Conservation (phyloP, 2,888 invertebrate genomes). For the Apodemia hepburni region DNA sequence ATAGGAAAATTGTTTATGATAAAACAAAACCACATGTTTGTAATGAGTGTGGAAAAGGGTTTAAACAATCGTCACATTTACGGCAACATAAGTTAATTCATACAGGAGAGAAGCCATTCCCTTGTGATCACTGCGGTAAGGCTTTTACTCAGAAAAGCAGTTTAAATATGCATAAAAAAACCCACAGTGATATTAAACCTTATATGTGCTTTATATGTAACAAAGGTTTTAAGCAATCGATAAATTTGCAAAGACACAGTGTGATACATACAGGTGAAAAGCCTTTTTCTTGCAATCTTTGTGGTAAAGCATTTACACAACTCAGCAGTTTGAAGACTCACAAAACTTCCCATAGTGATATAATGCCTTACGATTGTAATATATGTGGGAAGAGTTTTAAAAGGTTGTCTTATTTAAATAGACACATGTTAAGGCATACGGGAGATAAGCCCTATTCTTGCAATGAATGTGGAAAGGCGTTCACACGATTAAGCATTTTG, state of each 20-base stretch:
- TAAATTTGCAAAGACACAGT: constrained; percentile 14
- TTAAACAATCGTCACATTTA: constrained; percentile 18
- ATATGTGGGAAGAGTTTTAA: constrained; percentile 11
- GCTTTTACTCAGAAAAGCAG: constrained; percentile 15
- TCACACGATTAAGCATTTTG: constrained; percentile 15
- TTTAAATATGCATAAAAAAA: constrained; percentile 13
- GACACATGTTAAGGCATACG: constrained; percentile 6
- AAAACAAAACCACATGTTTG: constrained; percentile 10
- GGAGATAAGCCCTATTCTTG: constrained; percentile 5
- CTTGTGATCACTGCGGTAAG: constrained; percentile 12
- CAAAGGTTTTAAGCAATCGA: background rate
- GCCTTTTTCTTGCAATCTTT: constrained; percentile 1
- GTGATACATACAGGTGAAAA: constrained; percentile 11
- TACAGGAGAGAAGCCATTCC: constrained; percentile 18
- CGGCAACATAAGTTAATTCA: constrained; percentile 16
- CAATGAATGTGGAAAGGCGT: constrained; percentile 10
- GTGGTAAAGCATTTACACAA: constrained; percentile 14
- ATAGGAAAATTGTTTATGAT: background rate
- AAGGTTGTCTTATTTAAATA: constrained; percentile 9
- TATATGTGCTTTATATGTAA: constrained; percentile 6
- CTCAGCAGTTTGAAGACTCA: constrained; percentile 9
- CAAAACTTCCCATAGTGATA: background rate
- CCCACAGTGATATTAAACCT: constrained; percentile 14
- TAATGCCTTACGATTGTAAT: constrained; percentile 12
- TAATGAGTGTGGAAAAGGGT: constrained; percentile 14